Base-by-base conservation (phyloP, 2,888 invertebrate genomes). In the Rapana venosa region DNA sequence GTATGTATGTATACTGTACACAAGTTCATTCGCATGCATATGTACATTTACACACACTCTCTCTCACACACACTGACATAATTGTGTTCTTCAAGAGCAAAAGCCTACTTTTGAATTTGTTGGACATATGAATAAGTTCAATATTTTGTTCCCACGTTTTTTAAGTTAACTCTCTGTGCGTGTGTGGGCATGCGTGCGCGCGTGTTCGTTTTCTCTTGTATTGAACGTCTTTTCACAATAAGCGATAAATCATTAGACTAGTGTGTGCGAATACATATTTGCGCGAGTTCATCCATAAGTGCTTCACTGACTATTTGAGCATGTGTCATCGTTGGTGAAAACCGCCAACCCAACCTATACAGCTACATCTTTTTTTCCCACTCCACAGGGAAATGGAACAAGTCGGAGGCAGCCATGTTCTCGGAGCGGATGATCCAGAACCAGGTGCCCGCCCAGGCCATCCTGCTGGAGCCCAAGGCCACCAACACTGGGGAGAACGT, bases 401-500 rank as follows among this genome's bases (percentile, higher is more conserved):
- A 92, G 88, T 92, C 95, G 20, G 95, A 95, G 92, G 94, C 95
- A 6, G 93, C 94, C 61, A 91, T 94, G 6, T 95, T 95, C 88
- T 87, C 91, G 32, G 93, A 94, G 15, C 91, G 93, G 13, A 94
- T 95, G 6, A 22, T 93, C 15, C 90, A 92, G 22, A 90, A 93
- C 87, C 94, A 94, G 6, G 95, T 95, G 2, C 94, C 95, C 13
- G 61, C 88, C 6, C 61, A 92, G 0, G 91, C 91, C 22, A 94
- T 95, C 56, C 87, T 95, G 13, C 61, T 94, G 36, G 95, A 95
- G 89, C 92, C 87, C 32, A 32, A 93, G 58, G 94, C 95, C 1
- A 94, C 93, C 15, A 95, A 95, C 92, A 94, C 94, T 0, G 94
- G 94, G 15, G 93, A 95, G 92, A 95, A 94, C 89, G 92, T 95